Conservation (phyloP, 2,888 invertebrate genomes). For the Urechis unicinctus region DNA sequence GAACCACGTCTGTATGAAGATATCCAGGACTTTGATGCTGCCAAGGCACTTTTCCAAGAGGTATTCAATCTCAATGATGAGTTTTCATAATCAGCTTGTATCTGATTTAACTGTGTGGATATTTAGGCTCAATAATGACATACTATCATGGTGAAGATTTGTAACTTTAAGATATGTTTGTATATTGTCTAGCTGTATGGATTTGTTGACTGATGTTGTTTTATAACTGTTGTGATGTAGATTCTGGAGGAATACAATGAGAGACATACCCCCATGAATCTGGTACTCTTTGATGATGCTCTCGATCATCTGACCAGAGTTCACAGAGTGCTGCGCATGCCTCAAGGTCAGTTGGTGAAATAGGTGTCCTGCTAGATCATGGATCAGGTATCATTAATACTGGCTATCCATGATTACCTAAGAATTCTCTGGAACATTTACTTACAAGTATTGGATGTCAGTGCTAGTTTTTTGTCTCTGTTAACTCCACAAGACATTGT, state of each 20-base stretch:
- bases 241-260: slow-evolving; percentile 82
- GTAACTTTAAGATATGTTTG: not conserved
- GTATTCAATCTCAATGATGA: no score
- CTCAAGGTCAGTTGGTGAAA: slow-evolving; percentile 57
- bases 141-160: not conserved
- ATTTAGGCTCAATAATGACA: no score
- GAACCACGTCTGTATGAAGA: slow-evolving; percentile 81
- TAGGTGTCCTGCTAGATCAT: no score
- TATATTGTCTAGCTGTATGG: no score
- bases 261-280: slow-evolving; percentile 62
- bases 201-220: not conserved
- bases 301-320: slow-evolving; percentile 82
- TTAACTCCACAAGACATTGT: no score
- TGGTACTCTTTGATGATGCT: slow-evolving; percentile 87
- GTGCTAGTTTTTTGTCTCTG: no score
- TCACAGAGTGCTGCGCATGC: slow-evolving; percentile 76
- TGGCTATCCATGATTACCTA: no score
- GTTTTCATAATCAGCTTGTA: no score
- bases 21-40: slow-evolving; percentile 79
- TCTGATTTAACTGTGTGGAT: no score
- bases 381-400: no score
- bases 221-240: slow-evolving; percentile 51
- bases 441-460: no score
- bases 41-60: slow-evolving; percentile 82
- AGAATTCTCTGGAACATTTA: no score